phyloP scores from a whole-genome alignment of 1,140 invertebrate genomes.

The Drosophila sucinea region DNA sequence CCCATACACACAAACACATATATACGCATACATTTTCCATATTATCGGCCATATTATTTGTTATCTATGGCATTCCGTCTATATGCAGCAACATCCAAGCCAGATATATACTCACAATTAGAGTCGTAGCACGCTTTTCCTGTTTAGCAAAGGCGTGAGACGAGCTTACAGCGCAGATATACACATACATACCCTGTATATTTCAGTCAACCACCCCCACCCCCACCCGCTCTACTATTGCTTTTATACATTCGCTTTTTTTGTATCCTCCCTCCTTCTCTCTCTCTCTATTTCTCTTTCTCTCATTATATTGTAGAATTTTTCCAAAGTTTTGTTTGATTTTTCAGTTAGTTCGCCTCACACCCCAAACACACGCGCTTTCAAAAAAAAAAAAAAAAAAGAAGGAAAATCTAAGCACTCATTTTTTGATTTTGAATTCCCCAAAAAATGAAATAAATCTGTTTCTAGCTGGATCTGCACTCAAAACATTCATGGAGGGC shows the following conservation, averaged over 20 bases:
- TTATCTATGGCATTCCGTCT: conserved; percentile 35
- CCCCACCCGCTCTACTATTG: too few relatives aligned
- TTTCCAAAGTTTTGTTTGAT: conserved; percentile 21
- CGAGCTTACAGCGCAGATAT: background rate
- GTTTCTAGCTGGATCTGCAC: conserved; percentile 75
- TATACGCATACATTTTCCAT: background rate
- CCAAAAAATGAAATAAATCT: conserved; percentile 61
- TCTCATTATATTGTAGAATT: conserved; percentile 46
- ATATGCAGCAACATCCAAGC: conserved; percentile 16
- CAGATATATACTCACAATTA: too few relatives aligned
- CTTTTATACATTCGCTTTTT: conserved; percentile 7
- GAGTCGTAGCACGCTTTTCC: too few relatives aligned
- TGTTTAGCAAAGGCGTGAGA: background rate
- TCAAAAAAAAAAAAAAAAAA: conserved; percentile 30
- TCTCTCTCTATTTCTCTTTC: conserved; percentile 7
- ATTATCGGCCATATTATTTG: conserved; percentile 41
- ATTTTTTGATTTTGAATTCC: background rate
- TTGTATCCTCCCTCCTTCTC: background rate
- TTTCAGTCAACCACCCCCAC: too few relatives aligned
- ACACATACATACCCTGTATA: background rate
- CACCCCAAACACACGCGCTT: conserved; percentile 26
- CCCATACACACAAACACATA: conserved; percentile 31
- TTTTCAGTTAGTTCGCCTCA: conserved; percentile 48
- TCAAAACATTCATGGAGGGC: conserved; percentile 70
- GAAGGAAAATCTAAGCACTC: conserved; percentile 16